Percentiles rank a stretch among this genome's conserved stretches.
These are phyloP conservation scores for Drosophila mercatorum DNA, from an alignment of 2,888 invertebrate species.

Conservation along the genomic window DNA sequence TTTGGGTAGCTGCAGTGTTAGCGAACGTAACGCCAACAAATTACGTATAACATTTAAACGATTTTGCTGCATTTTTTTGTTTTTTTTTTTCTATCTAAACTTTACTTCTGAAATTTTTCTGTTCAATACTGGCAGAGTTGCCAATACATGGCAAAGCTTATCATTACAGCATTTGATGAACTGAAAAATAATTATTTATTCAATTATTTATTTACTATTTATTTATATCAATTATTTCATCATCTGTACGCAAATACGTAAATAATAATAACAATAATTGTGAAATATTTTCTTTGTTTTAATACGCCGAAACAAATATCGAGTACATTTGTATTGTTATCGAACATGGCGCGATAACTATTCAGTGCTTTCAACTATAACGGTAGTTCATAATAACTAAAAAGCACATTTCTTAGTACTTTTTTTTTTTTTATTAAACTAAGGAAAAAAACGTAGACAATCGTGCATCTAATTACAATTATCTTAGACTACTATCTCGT, in stretches of 20 bases:
- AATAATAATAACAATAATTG: neutral
- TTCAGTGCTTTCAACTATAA: slow-evolving; percentile 5
- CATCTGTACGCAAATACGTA: too few relatives aligned
- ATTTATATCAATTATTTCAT: neutral
- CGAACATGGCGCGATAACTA: slow-evolving; percentile 4
- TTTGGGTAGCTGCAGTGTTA: slow-evolving; percentile 26
- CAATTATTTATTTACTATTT: neutral
- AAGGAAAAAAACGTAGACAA: neutral
- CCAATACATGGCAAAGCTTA: slow-evolving; percentile 2
- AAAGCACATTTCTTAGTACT: neutral
- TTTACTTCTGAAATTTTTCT: slow-evolving; percentile 18
- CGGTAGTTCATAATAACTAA: neutral
- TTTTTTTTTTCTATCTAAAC: neutral
- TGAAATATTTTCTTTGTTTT: neutral
- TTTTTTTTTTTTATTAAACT: slow-evolving; percentile 14
- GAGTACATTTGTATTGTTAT: slow-evolving; percentile 26
- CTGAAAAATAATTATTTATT: too few relatives aligned
- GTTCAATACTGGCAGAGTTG: slow-evolving; percentile 32
- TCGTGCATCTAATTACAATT: neutral
- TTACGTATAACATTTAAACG: slow-evolving; percentile 42
- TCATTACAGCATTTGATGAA: neutral
- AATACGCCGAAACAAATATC: slow-evolving; percentile 25
- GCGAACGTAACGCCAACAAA: slow-evolving; percentile 32
- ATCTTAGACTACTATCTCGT: neutral
- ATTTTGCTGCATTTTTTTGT: slow-evolving; percentile 36